Conservation (phyloP, 2,797 vertebrate genomes). For the Crypturellus tataupa region DNA sequence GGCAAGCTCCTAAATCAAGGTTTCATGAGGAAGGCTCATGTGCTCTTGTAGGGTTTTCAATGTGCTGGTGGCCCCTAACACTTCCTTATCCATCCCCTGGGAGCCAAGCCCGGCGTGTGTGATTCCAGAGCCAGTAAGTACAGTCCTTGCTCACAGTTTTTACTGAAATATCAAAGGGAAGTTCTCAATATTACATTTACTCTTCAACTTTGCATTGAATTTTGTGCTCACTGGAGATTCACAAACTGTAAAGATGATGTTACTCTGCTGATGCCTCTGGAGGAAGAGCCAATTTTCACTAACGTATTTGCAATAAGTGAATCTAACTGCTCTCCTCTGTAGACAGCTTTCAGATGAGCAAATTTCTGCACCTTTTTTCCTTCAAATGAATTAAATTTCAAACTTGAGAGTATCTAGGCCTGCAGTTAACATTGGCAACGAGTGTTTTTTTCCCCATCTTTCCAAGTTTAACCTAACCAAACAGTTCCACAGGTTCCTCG, state of each 20-base stretch:
- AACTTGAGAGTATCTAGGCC: neutral
- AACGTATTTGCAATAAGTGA: neutral
- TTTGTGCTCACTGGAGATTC: neutral
- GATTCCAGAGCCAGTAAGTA: accelerated
- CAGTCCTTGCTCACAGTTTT: neutral
- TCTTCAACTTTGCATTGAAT: neutral
- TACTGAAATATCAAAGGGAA: neutral
- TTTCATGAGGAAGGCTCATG: neutral
- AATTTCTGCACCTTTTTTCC: neutral
- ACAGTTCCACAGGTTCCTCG: neutral
- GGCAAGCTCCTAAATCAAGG: neutral
- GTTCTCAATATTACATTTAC: neutral
- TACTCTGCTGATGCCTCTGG: neutral
- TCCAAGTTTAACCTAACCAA: neutral
- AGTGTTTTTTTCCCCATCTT: neutral
- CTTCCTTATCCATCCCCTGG: neutral
- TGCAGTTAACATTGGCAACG: neutral
- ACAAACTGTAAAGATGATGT: neutral
- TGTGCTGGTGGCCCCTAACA: neutral
- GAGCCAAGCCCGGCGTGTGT: neutral
- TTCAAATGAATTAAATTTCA: neutral
- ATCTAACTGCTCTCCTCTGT: neutral
- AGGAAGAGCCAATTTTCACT: neutral
- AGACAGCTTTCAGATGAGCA: neutral
- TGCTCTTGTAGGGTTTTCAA: neutral